A percentile compares a stretch with the other conserved stretches of the same genome.
Evolutionary conservation across 2,797 vertebrate species (phyloP).

Genomic region (Notolabrus celidotus): DNA sequence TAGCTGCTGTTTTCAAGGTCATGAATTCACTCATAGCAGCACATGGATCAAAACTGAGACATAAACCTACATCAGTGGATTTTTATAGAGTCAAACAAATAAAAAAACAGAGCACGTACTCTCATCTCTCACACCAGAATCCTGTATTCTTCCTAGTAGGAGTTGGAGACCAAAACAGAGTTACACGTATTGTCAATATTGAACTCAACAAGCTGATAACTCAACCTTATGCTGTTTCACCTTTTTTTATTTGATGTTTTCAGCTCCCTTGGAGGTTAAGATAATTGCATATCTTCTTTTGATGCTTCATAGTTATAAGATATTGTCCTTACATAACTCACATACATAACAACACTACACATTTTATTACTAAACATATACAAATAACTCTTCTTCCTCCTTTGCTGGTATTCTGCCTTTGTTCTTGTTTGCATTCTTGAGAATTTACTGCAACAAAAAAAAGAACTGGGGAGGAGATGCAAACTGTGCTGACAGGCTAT

Average conservation of each 20-base stretch:
- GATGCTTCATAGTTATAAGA: no score
- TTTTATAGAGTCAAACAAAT: neutral
- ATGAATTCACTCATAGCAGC: neutral
- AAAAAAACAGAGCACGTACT: no score
- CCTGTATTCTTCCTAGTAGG: no score
- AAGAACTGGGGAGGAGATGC: constrained; percentile 17
- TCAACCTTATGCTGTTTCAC: no score
- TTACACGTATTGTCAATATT: no score
- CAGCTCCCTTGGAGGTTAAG: no score
- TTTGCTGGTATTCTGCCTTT: constrained; percentile 22
- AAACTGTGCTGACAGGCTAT: constrained; percentile 52
- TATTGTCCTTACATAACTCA: no score
- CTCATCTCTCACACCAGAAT: no score
- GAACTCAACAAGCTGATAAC: no score
- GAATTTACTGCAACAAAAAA: constrained; percentile 39
- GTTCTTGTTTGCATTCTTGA: constrained; percentile 37
- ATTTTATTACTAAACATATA: constrained; percentile 16
- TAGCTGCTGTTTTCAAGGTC: neutral
- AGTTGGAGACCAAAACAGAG: no score
- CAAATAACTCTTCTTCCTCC: constrained; percentile 24
- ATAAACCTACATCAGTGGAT: neutral
- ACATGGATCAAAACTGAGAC: neutral
- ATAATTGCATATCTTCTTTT: no score
- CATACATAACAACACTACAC: neutral
- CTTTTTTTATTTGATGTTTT: no score